Conservation (phyloP, 2,888 invertebrate species). For the Tachystola acroxantha region DNA sequence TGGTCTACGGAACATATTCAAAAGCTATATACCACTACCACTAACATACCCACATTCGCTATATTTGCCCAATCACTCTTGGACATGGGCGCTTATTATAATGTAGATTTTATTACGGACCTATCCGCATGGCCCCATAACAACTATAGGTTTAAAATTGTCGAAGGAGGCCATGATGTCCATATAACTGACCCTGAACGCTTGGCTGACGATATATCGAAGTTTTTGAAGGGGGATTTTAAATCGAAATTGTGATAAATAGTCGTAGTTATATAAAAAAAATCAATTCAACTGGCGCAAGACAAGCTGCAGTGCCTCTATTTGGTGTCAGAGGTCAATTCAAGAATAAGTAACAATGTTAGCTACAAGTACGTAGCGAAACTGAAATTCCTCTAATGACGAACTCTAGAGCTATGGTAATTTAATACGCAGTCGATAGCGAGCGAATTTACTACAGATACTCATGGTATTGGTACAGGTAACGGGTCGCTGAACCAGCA, state of each 20-base stretch:
- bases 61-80: constrained; percentile 34
- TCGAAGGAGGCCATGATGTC: constrained; percentile 79
- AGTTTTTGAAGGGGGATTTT: constrained; percentile 34
- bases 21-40: constrained; percentile 32
- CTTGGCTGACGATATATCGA: constrained; percentile 58
- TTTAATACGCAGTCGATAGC: too few relatives aligned
- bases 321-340: too few relatives aligned
- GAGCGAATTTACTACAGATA: too few relatives aligned
- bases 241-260: constrained; percentile 12
- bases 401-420: too few relatives aligned
- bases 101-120: constrained; percentile 37
- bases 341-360: too few relatives aligned
- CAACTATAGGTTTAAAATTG: constrained; percentile 42
- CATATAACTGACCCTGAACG: constrained; percentile 75
- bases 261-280: too few relatives aligned
- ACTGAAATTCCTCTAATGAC: too few relatives aligned
- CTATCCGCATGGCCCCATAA: constrained; percentile 39
- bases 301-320: too few relatives aligned
- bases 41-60: constrained; percentile 37
- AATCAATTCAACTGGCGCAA: too few relatives aligned
- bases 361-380: too few relatives aligned
- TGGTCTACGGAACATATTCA: constrained; percentile 30
- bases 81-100: constrained; percentile 24
- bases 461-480: too few relatives aligned
- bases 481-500: too few relatives aligned